These are phyloP conservation scores for Sandelia bainsii DNA, from an alignment of 2,797 vertebrate genomes.

Conservation along the genomic window DNA sequence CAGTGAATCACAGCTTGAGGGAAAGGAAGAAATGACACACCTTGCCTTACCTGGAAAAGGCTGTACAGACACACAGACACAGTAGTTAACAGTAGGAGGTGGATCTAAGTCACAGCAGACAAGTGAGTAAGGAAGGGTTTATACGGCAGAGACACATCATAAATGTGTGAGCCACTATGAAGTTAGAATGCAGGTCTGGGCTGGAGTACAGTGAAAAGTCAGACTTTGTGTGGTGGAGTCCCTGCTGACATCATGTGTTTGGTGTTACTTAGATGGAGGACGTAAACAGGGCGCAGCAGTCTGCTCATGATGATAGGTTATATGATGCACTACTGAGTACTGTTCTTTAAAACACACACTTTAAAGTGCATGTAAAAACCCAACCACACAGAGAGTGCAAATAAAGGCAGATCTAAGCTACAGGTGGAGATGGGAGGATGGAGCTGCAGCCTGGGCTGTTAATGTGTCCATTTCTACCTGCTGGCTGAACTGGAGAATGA, in stretches of 20 bases:
- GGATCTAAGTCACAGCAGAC: conserved; percentile 46
- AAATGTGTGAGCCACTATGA: conserved; percentile 27
- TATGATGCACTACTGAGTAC: conserved; percentile 36
- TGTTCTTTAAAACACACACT: conserved; percentile 49
- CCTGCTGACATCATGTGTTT: conserved; percentile 31
- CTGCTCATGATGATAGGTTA: conserved; percentile 55
- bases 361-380: conserved; percentile 39
- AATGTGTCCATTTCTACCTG: conserved; percentile 70
- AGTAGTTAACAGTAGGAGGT: conserved; percentile 39
- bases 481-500: conserved; percentile 48
- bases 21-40: background rate
- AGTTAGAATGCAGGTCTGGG: conserved; percentile 43
- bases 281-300: conserved; percentile 24
- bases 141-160: conserved; percentile 17
- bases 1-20: conserved; percentile 47
- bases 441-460: conserved; percentile 18
- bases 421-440: conserved; percentile 17
- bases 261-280: conserved; percentile 15
- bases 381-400: conserved; percentile 13
- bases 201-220: conserved; percentile 17
- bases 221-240: conserved; percentile 20
- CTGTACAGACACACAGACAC: conserved; percentile 4
- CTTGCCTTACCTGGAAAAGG: conserved; percentile 6
- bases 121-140: conserved; percentile 44
- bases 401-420: conserved; percentile 1